Base-by-base conservation (phyloP, 2,113 vertebrate species). In the Holacanthus passer region DNA sequence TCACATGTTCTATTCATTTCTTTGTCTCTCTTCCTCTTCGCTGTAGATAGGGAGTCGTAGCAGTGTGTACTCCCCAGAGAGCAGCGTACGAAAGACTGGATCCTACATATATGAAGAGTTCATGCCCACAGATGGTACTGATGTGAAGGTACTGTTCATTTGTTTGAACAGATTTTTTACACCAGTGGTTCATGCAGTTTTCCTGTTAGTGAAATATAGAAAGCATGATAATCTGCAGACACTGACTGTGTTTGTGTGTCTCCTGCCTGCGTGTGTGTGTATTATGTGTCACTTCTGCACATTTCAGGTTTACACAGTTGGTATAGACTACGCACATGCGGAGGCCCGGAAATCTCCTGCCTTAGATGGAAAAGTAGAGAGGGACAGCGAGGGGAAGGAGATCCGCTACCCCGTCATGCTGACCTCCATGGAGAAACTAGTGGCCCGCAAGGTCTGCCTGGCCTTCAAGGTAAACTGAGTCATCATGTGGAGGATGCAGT, bases 91-190 rank as follows among this genome's bases (percentile, higher is more conserved):
- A 45, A 99, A 99, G 94, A 99, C 98, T 0, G 98, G 98, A 19
- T 98, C 98, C 0, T 99, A 99, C 88, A 99, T 99, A 83, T 99
- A 99, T 8, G 98, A 99, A 89, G 98, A 99, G 87, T 99, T 99
- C 90, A 99, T 99, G 98, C 97, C 98, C 8, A 99, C 98, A 0
- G 98, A 99, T 74, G 98, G 98, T 50, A 99, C 98, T 3, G 98
- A 99, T 80, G 98, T 99, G 53, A 99, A 99, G 98, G 98, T 98
- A 86, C 6, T 0, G 39, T 22, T 10, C 4, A 9, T 70, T 67
- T 43, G 6, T 3, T 39, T 52, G 14, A 60, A 29, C 3, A 19
- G 8, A 32, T 55, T 39, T 41, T 12, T 20, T 43, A 31, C 62
- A 41, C n/a, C 3, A 9, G 7, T 39, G 41, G 5, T 14, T 45